Evolutionary conservation across 1,140 invertebrate genomes (phyloP), one percentile per base, ranked within the genome.

Genomic region (Cecropterus lyciades): DNA sequence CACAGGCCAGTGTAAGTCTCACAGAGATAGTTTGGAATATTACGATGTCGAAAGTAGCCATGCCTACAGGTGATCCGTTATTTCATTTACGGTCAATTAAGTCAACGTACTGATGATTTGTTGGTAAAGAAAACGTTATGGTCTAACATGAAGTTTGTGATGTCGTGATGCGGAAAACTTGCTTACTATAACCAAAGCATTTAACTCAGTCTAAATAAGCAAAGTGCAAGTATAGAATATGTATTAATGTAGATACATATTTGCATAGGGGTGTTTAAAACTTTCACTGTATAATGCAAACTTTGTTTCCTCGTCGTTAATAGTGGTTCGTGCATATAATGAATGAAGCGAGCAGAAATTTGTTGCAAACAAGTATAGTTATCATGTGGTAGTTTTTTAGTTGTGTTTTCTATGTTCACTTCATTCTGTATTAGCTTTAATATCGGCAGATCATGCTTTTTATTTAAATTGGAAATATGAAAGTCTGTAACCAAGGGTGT

Each of bases 291-390:
- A 11, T 24, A 48, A 48, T 8, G 46, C 17, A 20, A 11, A 48
- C 15, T 17, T 48, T 48, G 46, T 48, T 48, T 48, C 46, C 46
- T 24, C 14, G 46, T 48, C 17, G 46, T 17, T 46, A 48, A 24
- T 20, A 48, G 46, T 5, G 46, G 10, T 48, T 48, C 46, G 46
- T 48, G 46, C 16, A 24, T 48, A 48, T 10, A 48, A 48, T 48
- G 16, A 17, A 48, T 11, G 11, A 5, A 40, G 30, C 7, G 10
- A n/a, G 37, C 7, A 40, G 11, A 40, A n/a, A n/a, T n/a, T n/a
- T n/a, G n/a, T 40, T 40, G 37, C 5, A 40, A 40, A 40, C 37
- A 40, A 13, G 9, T n/a, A 40, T 40, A n/a, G n/a, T 40, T 40
- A 33, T 33, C 30, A 40, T 40, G 11, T 40, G 6, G 37, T 9